Percentiles rank a stretch among this genome's conserved stretches.
phyloP scores from a whole-genome alignment of 1,140 invertebrate species.

The Helicoverpa zea region DNA sequence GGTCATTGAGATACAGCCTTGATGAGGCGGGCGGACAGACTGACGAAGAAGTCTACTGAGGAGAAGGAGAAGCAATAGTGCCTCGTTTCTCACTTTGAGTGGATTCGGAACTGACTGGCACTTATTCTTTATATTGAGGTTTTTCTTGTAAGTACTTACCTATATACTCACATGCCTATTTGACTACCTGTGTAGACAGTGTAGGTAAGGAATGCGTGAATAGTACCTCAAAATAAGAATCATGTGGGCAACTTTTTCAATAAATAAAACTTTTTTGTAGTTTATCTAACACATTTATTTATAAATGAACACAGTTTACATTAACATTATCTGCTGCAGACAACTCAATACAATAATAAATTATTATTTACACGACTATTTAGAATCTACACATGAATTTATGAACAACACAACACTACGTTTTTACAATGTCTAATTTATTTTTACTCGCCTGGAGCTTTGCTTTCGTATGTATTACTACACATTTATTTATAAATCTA shows the following conservation, averaged over 20 bases:
- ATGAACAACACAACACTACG: conserved; percentile 60
- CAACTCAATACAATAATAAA: conserved; percentile 57
- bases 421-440: conserved; percentile 62
- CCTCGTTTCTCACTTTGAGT: too few species aligned
- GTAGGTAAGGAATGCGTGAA: background rate
- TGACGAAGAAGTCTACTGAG: too few species aligned
- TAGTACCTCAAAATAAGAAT: too few species aligned
- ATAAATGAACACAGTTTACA: conserved; percentile 84
- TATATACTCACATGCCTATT: too few species aligned
- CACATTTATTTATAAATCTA: conserved; percentile 51
- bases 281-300: conserved; percentile 82
- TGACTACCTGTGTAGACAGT: background rate
- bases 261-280: conserved; percentile 43
- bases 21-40: too few species aligned
- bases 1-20: too few species aligned
- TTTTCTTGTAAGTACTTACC: too few species aligned
- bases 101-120: too few species aligned
- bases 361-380: conserved; percentile 64
- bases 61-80: too few species aligned
- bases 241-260: background rate
- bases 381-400: conserved; percentile 63
- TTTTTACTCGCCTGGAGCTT: conserved; percentile 81
- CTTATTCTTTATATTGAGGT: too few species aligned
- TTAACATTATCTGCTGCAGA: conserved; percentile 62
- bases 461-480: conserved; percentile 37